Base-by-base conservation (phyloP, 2,888 invertebrate genomes). In the Amblyjoppa fuscipennis region DNA sequence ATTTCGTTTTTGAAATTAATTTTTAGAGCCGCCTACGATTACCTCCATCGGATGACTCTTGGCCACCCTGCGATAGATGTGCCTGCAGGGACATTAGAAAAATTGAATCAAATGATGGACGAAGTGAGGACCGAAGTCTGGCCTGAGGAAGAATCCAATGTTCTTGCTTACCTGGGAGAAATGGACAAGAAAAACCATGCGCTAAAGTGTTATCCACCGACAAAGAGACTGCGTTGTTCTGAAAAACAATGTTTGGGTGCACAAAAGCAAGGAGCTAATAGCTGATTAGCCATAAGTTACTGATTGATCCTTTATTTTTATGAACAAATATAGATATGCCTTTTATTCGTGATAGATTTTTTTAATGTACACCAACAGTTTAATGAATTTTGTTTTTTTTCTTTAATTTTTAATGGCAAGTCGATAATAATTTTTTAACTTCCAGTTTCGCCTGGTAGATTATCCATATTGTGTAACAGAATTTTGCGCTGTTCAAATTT, bases 1-100 rank as follows among this genome's bases (percentile, higher is more conserved):
- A 11, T 25, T 49, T 51, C 16, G 6, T 38, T 13, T 71, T 77
- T 74, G 13, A 13, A 64, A 81, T 69, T 79, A 51, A 61, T 73
- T 92, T 90, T 38, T 84, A 94, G 93, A 45, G 88, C 88, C 45
- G 87, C 91, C 20, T 94, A 94, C 59, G 82, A 91, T n/a, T 89
- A 91, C 81, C 87, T 94, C 31, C 89, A 92, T 84, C 88, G 87
- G n/a, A 88, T 90, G 49, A 87, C 90, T 4, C 53, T 84, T 11
- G 91, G 90, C 5, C 69, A 88, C 45, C 80, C 89, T 0, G 68
- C 80, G 11, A 78, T 89, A 6, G 79, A 89, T 38, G 78, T 92
- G 51, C 85, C 92, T 1, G 13, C 31, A 41, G 85, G 82, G 9
- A 89, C 88, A 20, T 78, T 83, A n/a, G 82, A 84, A 49, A 84